Evolutionary conservation across 2,797 vertebrate species (phyloP).

Genomic region (Emydoidea blandingii): DNA sequence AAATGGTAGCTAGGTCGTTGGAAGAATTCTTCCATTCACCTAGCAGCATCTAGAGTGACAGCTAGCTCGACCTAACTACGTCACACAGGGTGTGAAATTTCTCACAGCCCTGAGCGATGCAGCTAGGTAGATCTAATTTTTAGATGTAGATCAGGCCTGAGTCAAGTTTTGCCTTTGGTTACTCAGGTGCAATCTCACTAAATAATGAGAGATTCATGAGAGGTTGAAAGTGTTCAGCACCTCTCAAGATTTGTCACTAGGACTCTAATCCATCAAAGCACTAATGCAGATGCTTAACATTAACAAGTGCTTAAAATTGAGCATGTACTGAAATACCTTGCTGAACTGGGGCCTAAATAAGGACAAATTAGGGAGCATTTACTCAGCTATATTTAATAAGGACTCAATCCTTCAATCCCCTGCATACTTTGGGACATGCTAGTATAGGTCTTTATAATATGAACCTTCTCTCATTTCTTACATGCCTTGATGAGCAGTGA

Average conservation of each 20-base stretch:
- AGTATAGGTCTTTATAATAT: rapidly evolving
- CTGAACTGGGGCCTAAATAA: not conserved
- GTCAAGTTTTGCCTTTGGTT: rapidly evolving
- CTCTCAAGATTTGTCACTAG: not conserved
- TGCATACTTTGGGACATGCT: rapidly evolving
- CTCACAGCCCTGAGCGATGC: not conserved
- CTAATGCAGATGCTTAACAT: not conserved
- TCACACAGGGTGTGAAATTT: not conserved
- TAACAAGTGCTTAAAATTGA: not conserved
- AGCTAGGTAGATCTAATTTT: not conserved
- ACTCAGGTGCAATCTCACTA: not conserved
- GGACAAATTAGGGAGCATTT: not conserved
- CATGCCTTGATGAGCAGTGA: not conserved
- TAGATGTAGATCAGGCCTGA: not conserved
- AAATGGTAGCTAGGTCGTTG: not conserved
- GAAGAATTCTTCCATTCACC: not conserved
- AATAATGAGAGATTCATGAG: not conserved
- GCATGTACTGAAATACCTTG: not conserved
- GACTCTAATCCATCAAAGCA: slow-evolving; percentile 2
- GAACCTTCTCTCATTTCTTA: not conserved
- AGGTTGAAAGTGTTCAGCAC: not conserved
- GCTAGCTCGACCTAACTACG: not conserved
- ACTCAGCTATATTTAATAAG: not conserved
- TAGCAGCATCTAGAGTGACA: not conserved
- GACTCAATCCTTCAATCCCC: not conserved